Evolutionary conservation across 2,888 invertebrate species (phyloP).

Genomic region (Caenorhabditis sp.): DNA sequence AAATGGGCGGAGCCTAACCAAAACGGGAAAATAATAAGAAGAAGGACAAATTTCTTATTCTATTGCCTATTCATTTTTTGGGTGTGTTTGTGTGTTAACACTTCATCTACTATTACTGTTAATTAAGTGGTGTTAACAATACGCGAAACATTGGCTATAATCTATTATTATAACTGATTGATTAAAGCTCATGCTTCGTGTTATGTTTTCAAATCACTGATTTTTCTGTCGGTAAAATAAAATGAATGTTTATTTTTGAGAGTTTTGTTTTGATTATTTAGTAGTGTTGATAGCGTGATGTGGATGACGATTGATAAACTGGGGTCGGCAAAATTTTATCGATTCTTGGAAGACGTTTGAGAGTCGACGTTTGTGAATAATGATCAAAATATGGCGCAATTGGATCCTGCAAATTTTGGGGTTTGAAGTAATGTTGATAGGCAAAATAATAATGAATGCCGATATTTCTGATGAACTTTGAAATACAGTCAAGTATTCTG

Average conservation of each 20-base stretch:
- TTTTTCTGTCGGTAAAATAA: neutral
- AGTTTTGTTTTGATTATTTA: neutral
- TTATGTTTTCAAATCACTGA: slow-evolving; percentile 10
- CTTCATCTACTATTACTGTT: neutral
- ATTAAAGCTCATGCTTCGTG: slow-evolving; percentile 46
- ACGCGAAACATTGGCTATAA: slow-evolving; percentile 38
- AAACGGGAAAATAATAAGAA: neutral
- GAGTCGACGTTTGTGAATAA: neutral
- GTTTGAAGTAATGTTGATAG: neutral
- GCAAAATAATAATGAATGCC: too few relatives aligned
- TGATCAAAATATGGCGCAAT: neutral
- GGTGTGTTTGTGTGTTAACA: neutral
- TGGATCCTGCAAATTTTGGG: neutral
- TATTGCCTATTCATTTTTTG: neutral
- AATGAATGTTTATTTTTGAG: neutral
- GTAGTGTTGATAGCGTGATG: neutral
- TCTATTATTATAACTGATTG: slow-evolving; percentile 10
- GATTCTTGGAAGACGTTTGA: slow-evolving; percentile 11
- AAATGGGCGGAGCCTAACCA: neutral
- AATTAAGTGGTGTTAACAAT: neutral
- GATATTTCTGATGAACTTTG: too few relatives aligned
- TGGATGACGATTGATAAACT: neutral
- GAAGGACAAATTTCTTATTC: neutral
- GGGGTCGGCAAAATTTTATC: slow-evolving; percentile 5
- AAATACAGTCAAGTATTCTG: too few relatives aligned